Evolutionary conservation across 1,140 invertebrate genomes (phyloP).

Genomic region (Dufourea novaeangliae): DNA sequence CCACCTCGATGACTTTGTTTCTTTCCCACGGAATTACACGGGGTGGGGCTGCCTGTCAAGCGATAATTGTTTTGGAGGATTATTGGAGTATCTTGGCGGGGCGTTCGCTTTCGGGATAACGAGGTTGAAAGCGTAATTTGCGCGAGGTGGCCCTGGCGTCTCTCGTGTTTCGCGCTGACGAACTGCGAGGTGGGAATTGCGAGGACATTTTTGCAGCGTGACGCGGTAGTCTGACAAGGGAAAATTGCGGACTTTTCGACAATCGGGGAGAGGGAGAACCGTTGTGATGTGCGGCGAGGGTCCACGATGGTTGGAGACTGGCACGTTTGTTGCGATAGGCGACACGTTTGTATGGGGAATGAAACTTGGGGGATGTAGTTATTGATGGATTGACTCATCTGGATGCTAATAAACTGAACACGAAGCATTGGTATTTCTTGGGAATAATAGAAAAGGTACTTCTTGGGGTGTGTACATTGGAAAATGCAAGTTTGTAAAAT

Average conservation of each 20-base stretch:
- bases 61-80: slow-evolving; percentile 47
- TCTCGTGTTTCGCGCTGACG: slow-evolving; percentile 29
- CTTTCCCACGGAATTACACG: slow-evolving; percentile 39
- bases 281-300: neutral
- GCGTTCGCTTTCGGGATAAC: slow-evolving; percentile 39
- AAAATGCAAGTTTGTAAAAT: no score
- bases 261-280: no score
- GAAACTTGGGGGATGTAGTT: no score
- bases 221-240: slow-evolving; percentile 5
- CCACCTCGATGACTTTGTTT: slow-evolving; percentile 39
- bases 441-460: no score
- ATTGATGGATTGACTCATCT: no score
- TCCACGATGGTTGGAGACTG: no score
- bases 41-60: slow-evolving; percentile 18
- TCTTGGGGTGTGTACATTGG: no score
- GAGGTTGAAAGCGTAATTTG: slow-evolving; percentile 46
- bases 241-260: neutral
- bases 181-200: neutral
- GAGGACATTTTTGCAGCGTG: slow-evolving; percentile 12
- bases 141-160: neutral
- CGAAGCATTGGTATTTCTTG: no score
- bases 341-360: no score
- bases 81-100: slow-evolving; percentile 44
- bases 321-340: no score
- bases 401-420: no score